Evolutionary conservation across 2,113 vertebrate genomes (phyloP), one percentile per base, ranked within the genome.

Genomic region (Mirza zaza): DNA sequence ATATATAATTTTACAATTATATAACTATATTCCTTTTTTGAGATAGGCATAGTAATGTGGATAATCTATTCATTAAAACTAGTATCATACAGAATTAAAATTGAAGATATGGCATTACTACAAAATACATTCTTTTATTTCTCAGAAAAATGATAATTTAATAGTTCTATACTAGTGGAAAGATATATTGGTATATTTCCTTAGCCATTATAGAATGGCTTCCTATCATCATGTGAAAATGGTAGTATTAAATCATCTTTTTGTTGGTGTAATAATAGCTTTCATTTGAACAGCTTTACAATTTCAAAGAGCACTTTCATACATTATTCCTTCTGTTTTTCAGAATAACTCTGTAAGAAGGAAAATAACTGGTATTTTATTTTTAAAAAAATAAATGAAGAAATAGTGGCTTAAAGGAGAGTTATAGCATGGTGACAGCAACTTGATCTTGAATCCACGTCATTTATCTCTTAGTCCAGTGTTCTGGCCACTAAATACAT

Each of bases 281-380:
- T 93, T 84, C 25, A 84, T 87, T 91, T 73, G 67, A 95, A 42
- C n/a, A 55, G 27, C n/a, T 94, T 90, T 82, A 52, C 8, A 86
- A 32, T 91, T 88, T 90, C 25, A 71, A 73, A 94, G 36, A 93
- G 2, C 20, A 36, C 32, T 76, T 87, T 84, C 23, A 84, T 84
- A 84, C 0, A 45, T 87, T 87, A 55, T 50, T 45, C n/a, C 10
- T n/a, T 75, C 8, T 65, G 10, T 73, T 95, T 83, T 70, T 81
- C 17, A 80, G 65, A 90, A 94, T 59, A 80, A 90, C 14, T 93
- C 63, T 71, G 5, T 61, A 85, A 45, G 20, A 14, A 88, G 13
- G 2, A 6, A 91, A 57, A 59, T 59, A 68, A 57, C 29, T 85
- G 25, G 3, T 23, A 12, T n/a, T 29, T 0, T 14, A 27, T 20